Base-by-base conservation (phyloP, 2,888 invertebrate species). In the Mesorhabditis belari region DNA sequence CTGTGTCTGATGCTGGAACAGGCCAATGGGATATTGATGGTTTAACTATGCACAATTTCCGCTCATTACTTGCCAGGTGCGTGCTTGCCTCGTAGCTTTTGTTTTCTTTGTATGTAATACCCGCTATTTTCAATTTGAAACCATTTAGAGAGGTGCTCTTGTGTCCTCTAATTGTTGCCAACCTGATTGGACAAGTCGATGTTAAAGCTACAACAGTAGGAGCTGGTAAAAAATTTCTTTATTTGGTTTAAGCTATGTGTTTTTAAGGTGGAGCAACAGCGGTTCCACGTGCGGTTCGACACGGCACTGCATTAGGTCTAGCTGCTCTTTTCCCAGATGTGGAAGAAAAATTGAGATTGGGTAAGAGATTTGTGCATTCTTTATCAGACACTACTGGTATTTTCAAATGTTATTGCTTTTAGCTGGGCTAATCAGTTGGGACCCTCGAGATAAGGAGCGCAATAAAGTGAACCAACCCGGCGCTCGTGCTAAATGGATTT, bases 401-500 rank as follows among this genome's bases (percentile, higher is more conserved):
- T 35, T 35, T 17, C n/a, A 17, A 17, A 17, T n/a, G 6, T 17
- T 35, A 12, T 51, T 9, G 12, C 24, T 67, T 76, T 58, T 64
- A 77, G 78, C 77, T 49, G 77, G 79, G 54, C 61, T 79, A n/a
- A 65, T 79, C 50, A 80, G 77, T 9, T 50, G 65, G 55, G 79
- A 79, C 60, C 76, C 76, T 25, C 64, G 79, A 5, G 69, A 68
- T 54, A 77, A 73, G 55, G 79, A 79, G 56, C 66, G 79, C 52
- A 77, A 70, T 58, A 79, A 79, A 62, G 73, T 77, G 51, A 79
- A 77, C 61, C 79, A 80, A 62, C 76, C 76, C 19, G 79, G 79
- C 54, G 79, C 79, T n/a, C 66, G 79, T 57, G 76, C 77, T 17
- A 80, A 77, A 69, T 80, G 79, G 79, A 77, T 78, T 60, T 79